Evolutionary conservation across 92 coral and sea anemone species (phyloP).

Genomic region (Muricea muricata): DNA sequence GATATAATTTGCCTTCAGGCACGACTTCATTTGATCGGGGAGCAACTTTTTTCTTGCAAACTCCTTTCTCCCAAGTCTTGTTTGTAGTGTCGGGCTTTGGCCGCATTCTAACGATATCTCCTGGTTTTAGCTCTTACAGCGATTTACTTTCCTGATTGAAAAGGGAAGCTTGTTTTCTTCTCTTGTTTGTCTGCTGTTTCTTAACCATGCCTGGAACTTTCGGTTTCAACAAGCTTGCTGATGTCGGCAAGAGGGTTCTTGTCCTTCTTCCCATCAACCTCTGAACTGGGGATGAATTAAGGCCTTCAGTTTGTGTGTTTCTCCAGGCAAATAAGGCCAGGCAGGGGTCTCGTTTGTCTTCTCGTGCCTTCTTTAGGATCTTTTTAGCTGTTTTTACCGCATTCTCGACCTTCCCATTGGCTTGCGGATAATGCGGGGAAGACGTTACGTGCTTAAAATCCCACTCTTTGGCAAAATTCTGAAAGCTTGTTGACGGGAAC

Average conservation of each 20-base stretch:
- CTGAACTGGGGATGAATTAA: conserved; percentile 46
- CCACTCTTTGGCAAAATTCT: conserved; percentile 32
- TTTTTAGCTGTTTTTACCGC: conserved; percentile 24
- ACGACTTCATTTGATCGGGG: conserved; percentile 64
- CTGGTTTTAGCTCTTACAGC: conserved; percentile 61
- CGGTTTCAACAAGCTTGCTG: conserved; percentile 60
- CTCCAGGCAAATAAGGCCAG: conserved; percentile 61
- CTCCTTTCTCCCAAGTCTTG: conserved; percentile 65
- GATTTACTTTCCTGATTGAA: conserved; percentile 61
- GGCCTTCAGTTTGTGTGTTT: conserved; percentile 56
- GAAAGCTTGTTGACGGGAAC: background rate
- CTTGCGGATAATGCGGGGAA: conserved; percentile 29
- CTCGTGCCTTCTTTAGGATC: conserved; percentile 11
- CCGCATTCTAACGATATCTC: conserved; percentile 66
- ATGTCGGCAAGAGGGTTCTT: conserved; percentile 54
- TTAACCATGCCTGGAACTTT: conserved; percentile 28
- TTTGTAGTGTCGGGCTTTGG: conserved; percentile 66
- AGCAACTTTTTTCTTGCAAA: conserved; percentile 59
- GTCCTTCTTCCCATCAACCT: conserved; percentile 60
- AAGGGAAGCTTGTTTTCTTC: conserved; percentile 62
- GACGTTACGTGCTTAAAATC: conserved; percentile 18
- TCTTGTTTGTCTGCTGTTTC: conserved; percentile 52
- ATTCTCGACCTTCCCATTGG: conserved; percentile 42
- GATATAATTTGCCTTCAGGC: conserved; percentile 54
- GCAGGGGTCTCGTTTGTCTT: conserved; percentile 49